Conservation (phyloP, 2,797 vertebrate genomes). For the Gambusia yucatana region DNA sequence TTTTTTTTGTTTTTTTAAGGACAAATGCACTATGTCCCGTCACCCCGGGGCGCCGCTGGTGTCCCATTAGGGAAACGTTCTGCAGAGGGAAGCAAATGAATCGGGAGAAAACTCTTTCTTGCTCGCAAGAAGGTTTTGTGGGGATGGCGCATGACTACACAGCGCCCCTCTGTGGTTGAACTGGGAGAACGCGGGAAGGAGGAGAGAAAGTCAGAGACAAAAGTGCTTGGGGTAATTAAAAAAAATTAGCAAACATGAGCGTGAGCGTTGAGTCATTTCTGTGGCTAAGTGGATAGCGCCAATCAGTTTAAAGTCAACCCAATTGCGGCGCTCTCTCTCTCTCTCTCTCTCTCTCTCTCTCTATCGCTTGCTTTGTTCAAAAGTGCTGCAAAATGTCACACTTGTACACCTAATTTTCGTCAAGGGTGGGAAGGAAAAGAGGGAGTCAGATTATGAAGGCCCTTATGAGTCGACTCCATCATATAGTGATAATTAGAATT, state of each 20-base stretch:
- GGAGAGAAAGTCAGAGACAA: background rate
- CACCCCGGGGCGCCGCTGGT: constrained; percentile 49
- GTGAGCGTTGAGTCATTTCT: background rate
- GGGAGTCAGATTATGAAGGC: background rate
- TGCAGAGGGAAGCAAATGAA: constrained; percentile 73
- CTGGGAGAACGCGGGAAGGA: constrained; percentile 21
- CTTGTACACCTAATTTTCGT: background rate
- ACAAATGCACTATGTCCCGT: constrained; percentile 70
- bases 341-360: no score
- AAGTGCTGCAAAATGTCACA: constrained; percentile 4
- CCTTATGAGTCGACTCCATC: background rate
- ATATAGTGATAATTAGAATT: constrained; percentile 1
- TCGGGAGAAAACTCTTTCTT: constrained; percentile 26
- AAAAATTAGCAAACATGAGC: constrained; percentile 1
- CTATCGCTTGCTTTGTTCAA: background rate
- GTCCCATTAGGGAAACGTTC: constrained; percentile 74
- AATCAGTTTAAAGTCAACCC: constrained; percentile 5
- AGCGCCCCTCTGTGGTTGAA: constrained; percentile 71
- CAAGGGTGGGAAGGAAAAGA: background rate
- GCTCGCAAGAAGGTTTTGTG: constrained; percentile 3
- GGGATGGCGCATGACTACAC: constrained; percentile 49
- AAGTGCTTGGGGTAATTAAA: background rate
- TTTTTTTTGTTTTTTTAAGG: constrained; percentile 16
- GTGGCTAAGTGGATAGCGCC: constrained; percentile 9
- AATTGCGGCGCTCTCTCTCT: background rate